Evolutionary conservation across 2,888 invertebrate genomes (phyloP), one percentile per base, ranked within the genome.

Genomic region (Lasius platythorax): DNA sequence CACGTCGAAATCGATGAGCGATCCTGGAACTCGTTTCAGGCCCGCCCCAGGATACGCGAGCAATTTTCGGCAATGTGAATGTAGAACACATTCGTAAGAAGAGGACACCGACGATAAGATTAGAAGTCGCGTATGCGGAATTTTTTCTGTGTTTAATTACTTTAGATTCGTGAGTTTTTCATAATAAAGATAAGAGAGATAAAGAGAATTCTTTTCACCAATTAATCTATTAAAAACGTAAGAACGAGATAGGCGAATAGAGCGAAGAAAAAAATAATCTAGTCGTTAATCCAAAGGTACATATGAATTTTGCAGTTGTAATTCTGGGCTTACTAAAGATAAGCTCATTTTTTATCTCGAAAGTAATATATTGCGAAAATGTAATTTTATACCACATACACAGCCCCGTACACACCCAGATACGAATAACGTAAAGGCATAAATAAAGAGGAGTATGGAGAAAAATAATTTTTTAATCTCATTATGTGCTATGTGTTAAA

Each of bases 1-100:
- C 58, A 23, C 40, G 28, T 58, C 64, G 33, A 50, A 68, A 82
- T 82, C 68, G 75, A 82, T 46, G 82, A 74, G 50, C 66, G 75
- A 75, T 74, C 58, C 12, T 23, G 67, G 56, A 82, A 40, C 40
- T 58, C 46, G 56, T 82, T 75, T 68, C 67, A 33, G 67, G 50
- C 12, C 23, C 43, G 53, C 66, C 67, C 9, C 56, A 9, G 66
- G 58, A 46, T 58, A 75, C 28, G 43, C 40, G 28, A 67, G 28
- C 46, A 75, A 67, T 46, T 72, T 50, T 67, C 37, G 23, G 15
- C 37, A 46, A 56, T 46, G 53, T 61, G 67, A n/a, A 72, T 53
- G 73, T 40, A 28, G 40, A 73, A 23, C 56, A 9, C 63, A 46
- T 63, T 63, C 15, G 43, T n/a, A 43, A 43, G n/a, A 11, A 33